Evolutionary conservation across 2,888 invertebrate genomes (phyloP), one percentile per base, ranked within the genome.

Genomic region (Chloroclystis v-ata): DNA sequence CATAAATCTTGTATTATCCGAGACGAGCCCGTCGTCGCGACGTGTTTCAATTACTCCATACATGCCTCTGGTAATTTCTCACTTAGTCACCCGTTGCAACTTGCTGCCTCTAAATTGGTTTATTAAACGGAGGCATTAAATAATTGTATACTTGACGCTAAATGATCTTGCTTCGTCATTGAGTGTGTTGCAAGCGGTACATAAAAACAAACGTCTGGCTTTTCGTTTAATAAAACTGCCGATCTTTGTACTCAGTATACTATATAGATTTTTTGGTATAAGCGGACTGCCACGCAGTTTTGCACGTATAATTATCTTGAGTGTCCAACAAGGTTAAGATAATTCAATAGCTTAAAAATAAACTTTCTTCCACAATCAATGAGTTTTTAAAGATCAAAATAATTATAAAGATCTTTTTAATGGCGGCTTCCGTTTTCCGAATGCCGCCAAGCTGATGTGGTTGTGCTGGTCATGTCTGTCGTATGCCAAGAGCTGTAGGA

Each of bases 31-130:
- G 45, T 40, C 37, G 42, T 20, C 3, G 52, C 43, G 50, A 57
- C 56, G 47, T 51, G 54, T 56, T 64, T 59, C 54, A 66, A 61
- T 67, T 63, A 63, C 52, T 54, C 59, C 56, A 61, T 60, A 59
- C 41, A 47, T 44, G 59, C 54, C 43, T 54, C 56, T 57, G 61
- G 65, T 62, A 66, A 69, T 62, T 66, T 63, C 56, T 58, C 59
- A 65, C 64, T 68, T 64, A 57, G 54, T 60, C 67, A 67, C 20
- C 56, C 43, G 54, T 53, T 61, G 59, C 54, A 50, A 57, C 56
- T 53, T 58, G 54, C 51, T 16, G 56, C 56, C 50, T 55, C 58
- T 62, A 59, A 67, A 63, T 66, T 61, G 56, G 52, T 54, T 55
- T 56, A 54, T 52, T 52, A 55, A 53, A 53, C 49, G 55, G 58